Evolutionary conservation across 2,888 invertebrate genomes (phyloP), one percentile per base, ranked within the genome.

Genomic region (Phalera bucephala): DNA sequence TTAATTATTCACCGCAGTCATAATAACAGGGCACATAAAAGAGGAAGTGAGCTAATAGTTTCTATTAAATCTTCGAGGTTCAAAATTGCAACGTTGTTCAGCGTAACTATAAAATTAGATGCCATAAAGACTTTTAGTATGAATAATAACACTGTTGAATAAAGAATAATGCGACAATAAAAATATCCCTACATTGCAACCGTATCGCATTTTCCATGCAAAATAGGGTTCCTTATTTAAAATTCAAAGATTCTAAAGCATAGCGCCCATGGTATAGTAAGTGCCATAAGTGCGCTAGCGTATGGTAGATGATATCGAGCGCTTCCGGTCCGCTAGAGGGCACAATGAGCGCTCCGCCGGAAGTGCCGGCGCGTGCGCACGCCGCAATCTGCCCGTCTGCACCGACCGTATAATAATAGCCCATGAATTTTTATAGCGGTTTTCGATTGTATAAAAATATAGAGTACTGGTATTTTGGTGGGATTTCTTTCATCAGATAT

Each of bases 341-440:
- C 49, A 76, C 75, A 74, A 75, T 72, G 67, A 66, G 64, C 63
- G 31, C 52, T 52, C 48, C 48, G 49, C 63, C 84, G 85, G 86
- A 86, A 80, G 75, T 61, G 48, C 36, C 61, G 76, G 80, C 85
- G 80, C 85, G 85, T 81, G 86, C 82, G 76, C 70, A 56, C 64
- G 54, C 66, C 72, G 72, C 69, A 61, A 64, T 66, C 54, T 64
- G 62, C 64, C 57, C 52, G 40, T 25, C 45, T 52, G 35, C 14
- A 28, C 17, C 36, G 36, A 25, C 36, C 29, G 23, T 38, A 27
- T 31, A 42, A n/a, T 46, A 43, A 52, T 52, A 34, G 39, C 42
- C 59, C 52, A 40, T 55, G 49, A 50, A 49, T 49, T 51, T 66
- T 66, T 58, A 64, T 51, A 45, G 51, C 46, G 49, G 48, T 51